Base-by-base conservation (phyloP, 2,888 invertebrate genomes). In the Perizoma flavofasciatum region DNA sequence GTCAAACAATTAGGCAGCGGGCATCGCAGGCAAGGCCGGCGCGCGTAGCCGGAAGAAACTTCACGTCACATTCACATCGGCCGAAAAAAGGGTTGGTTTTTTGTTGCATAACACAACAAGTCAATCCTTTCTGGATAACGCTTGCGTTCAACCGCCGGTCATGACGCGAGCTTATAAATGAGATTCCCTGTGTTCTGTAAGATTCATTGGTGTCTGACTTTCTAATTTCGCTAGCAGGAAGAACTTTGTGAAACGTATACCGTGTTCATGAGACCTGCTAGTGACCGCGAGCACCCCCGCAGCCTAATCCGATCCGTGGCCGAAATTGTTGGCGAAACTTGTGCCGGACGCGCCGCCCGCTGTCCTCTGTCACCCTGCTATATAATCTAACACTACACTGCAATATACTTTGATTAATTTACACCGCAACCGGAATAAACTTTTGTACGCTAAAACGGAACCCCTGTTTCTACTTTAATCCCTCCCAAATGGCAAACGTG, bases 181-280 rank as follows among this genome's bases (percentile, higher is more conserved):
- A 86, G 88, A 89, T 84, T 88, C 81, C 70, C 87, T 86, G 81
- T 77, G 75, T 74, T 75, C 77, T 75, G 82, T 84, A 87, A 90
- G 22, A 88, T 86, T 87, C 89, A 83, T 88, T 88, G 88, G 85
- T 75, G 83, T 87, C 84, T 89, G 91, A 89, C 90, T 92, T 89
- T 86, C 89, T 91, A 91, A 91, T 90, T 90, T 86, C 78, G 72
- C 70, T 75, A 73, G 76, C 77, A 72, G 73, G 79, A 79, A 81
- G 85, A 91, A 91, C 86, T 91, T 90, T 86, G 83, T 90, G 86
- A 90, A 91, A 91, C 87, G 89, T 88, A 89, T 89, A 85, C 85
- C 84, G 85, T 90, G 91, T 91, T 79, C 82, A 77, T 74, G 87
- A 83, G 85, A 83, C 83, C 86, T 86, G 87, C 72, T 76, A 80